Evolutionary conservation across 2,797 vertebrate genomes (phyloP).

Genomic region (Xiphorhynchus erythropygius): DNA sequence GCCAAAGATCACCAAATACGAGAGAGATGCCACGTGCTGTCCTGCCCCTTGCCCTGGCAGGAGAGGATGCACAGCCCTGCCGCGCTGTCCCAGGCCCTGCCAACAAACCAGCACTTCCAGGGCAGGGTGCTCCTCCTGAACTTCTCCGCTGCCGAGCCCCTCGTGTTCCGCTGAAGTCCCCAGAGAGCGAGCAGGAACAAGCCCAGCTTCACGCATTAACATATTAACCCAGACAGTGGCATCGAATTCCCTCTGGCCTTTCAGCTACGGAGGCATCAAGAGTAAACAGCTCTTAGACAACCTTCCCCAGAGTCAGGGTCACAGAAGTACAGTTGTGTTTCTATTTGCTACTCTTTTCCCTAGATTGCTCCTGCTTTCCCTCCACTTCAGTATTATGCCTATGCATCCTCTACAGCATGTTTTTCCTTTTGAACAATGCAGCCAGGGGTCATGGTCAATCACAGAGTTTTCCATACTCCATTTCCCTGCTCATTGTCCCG

Average conservation of each 20-base stretch:
- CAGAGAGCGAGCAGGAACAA: not conserved
- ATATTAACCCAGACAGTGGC: accelerated
- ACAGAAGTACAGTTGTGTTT: not conserved
- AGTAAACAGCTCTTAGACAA: not conserved
- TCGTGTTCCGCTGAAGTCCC: accelerated
- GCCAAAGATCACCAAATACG: not conserved
- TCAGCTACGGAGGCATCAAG: not conserved
- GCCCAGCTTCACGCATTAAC: not conserved
- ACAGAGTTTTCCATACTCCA: not conserved
- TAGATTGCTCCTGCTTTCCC: not conserved
- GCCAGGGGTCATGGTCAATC: not conserved
- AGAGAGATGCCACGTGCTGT: not conserved
- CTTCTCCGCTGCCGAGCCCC: accelerated
- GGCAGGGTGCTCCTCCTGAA: not conserved
- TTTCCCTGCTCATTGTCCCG: not conserved
- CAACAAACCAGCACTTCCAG: not conserved
- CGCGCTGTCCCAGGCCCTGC: not conserved
- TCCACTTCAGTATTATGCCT: not conserved
- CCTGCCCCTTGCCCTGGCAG: not conserved
- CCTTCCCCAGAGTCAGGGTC: not conserved
- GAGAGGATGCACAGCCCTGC: not conserved
- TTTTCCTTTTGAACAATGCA: not conserved
- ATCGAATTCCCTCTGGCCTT: not conserved
- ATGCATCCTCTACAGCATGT: not conserved
- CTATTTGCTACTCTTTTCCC: not conserved